A percentile compares a stretch with the other conserved stretches of the same genome.
Conservation (phyloP, 53 echinoderm and acorn worm genomes). For the Mesocentrotus franciscanus region DNA sequence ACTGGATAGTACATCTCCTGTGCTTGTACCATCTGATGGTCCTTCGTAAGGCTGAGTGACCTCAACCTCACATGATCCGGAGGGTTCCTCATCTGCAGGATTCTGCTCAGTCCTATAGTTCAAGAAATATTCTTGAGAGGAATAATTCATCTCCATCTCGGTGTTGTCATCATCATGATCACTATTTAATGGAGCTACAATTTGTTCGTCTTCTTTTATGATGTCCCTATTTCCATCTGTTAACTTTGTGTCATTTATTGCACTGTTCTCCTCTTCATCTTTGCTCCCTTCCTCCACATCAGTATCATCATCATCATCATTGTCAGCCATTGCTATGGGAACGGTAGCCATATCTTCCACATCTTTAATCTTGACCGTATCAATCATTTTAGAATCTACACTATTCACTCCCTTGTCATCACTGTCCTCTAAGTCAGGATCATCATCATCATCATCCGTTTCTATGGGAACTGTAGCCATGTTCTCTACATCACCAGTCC, state of each 20-base stretch:
- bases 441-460: constrained; percentile 13
- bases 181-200: no score
- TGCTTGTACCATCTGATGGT: neutral
- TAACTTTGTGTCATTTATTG: neutral
- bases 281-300: constrained; percentile 23
- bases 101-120: neutral
- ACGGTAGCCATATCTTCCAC: constrained; percentile 43
- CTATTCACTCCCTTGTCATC: neutral
- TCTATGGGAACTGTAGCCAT: constrained; percentile 47
- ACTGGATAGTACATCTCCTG: neutral
- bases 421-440: neutral
- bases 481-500: neutral
- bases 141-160: neutral
- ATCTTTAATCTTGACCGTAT: neutral
- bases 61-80: constrained; percentile 14
- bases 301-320: constrained; percentile 51
- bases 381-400: neutral
- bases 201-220: neutral
- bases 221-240: neutral
- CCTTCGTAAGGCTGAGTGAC: constrained; percentile 57
- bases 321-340: neutral
- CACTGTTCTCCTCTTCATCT: neutral
- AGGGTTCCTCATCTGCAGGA: neutral
- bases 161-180: constrained; percentile 10
- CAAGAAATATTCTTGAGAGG: constrained; percentile 42